Base-by-base conservation (phyloP, 2,888 invertebrate species). In the Xestoiulus laeticollis region DNA sequence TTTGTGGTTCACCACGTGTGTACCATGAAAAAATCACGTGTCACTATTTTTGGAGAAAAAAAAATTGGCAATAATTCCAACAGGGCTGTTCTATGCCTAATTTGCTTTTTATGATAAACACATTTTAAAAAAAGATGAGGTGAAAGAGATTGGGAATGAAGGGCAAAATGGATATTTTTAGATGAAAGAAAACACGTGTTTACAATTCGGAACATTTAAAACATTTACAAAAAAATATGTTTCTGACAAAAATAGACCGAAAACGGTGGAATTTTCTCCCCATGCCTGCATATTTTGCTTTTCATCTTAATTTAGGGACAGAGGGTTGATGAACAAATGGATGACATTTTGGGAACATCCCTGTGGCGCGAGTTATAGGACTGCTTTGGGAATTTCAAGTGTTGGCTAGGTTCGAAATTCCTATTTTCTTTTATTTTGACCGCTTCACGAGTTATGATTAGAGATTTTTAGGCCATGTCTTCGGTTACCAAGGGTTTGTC, bases 91-190 rank as follows among this genome's bases (percentile, higher is more conserved):
- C 26, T 68, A 68, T 22, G n/a, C 68, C 68, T 68, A 68, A 68
- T 68, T 68, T 26, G 68, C 26, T 68, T 68, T n/a, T 68, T 68
- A 68, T 68, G 68, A 68, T 68, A 68, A 68, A 68, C 68, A 68
- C 68, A 68, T 68, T 68, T 68, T n/a, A n/a, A 59, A 26, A 68
- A 68, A 68, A 68, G 68, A 38, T 68, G 68, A 68, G 68, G 68
- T 68, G 68, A 68, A 68, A 68, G 26, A 68, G 68, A 26, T 12
- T 26, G 10, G 68, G 68, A 12, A 26, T 68, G 68, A 68, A 68
- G 68, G 68, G 68, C 68, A 68, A 68, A 68, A 68, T 26, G 26
- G 26, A 12, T 68, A 68, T 68, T 68, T 68, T 68, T 68, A 68
- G 68, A 68, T 68, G 68, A 26, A 26, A 68, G 68, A 68, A 68